Percentiles rank a stretch among this genome's conserved stretches.
These are phyloP conservation scores for Abrostola triplasia DNA, from an alignment of 2,888 invertebrate genomes.

Conservation along the genomic window DNA sequence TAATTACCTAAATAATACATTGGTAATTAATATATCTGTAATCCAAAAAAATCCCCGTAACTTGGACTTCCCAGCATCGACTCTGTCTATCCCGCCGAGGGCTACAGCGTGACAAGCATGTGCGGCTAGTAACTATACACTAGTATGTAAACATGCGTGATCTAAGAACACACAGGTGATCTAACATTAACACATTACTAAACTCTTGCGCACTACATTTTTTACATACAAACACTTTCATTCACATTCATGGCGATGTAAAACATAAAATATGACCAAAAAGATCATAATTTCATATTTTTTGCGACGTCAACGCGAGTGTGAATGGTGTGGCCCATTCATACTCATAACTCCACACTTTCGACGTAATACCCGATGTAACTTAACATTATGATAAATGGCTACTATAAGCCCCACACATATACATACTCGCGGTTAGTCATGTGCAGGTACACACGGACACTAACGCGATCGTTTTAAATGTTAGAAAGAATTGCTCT, in stretches of 20 bases:
- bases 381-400: slow-evolving; percentile 13
- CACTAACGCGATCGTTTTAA: not conserved
- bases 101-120: not conserved
- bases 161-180: slow-evolving; percentile 4
- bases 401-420: slow-evolving; percentile 7
- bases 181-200: slow-evolving; percentile 12
- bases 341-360: not conserved
- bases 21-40: too few relatives aligned
- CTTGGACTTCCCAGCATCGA: too few relatives aligned
- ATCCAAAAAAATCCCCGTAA: too few relatives aligned
- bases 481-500: not conserved
- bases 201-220: not conserved
- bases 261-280: slow-evolving; percentile 10
- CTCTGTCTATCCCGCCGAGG: not conserved
- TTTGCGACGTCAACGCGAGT: slow-evolving; percentile 23
- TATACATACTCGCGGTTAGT: not conserved
- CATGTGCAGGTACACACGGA: too few relatives aligned
- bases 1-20: too few relatives aligned
- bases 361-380: not conserved
- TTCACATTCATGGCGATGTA: slow-evolving; percentile 21
- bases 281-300: slow-evolving; percentile 39
- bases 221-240: too few relatives aligned
- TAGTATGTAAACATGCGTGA: not conserved
- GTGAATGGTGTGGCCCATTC: slow-evolving; percentile 25
- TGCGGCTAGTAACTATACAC: not conserved